These are phyloP conservation scores for Amphipoea oculea DNA, from an alignment of 2,888 invertebrate species.

Conservation along the genomic window DNA sequence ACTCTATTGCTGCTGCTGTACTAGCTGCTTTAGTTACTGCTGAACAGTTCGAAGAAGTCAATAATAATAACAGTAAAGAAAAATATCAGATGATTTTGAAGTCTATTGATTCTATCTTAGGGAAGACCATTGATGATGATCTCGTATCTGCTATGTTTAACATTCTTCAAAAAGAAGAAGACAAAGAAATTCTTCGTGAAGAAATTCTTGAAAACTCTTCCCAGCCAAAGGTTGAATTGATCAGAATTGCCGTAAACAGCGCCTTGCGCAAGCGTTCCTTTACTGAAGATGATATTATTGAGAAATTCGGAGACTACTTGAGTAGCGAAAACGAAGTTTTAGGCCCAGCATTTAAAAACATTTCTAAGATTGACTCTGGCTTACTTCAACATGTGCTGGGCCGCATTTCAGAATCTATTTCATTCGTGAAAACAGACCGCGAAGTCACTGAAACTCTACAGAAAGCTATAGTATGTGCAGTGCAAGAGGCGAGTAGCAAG, in stretches of 20 bases:
- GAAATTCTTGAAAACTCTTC: constrained; percentile 88
- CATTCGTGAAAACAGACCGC: constrained; percentile 91
- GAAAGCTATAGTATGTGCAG: constrained; percentile 92
- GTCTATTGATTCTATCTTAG: constrained; percentile 88
- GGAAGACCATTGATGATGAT: constrained; percentile 87
- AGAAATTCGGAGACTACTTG: constrained; percentile 92
- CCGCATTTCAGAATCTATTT: constrained; percentile 91
- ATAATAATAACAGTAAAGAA: constrained; percentile 87
- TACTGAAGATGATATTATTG: constrained; percentile 91
- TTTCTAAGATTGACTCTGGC: constrained; percentile 91
- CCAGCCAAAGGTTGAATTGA: constrained; percentile 91
- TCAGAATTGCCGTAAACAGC: constrained; percentile 90
- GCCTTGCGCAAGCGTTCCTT: constrained; percentile 85
- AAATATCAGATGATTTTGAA: constrained; percentile 88
- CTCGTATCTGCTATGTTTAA: constrained; percentile 87
- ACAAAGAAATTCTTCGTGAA: constrained; percentile 86
- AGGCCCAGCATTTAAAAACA: constrained; percentile 92
- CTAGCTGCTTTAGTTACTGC: constrained; percentile 88
- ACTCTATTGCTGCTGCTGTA: constrained; percentile 89
- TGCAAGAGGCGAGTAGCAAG: constrained; percentile 91
- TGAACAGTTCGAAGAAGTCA: constrained; percentile 88
- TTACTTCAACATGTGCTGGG: constrained; percentile 91
- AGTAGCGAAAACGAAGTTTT: constrained; percentile 91
- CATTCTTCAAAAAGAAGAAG: constrained; percentile 88
- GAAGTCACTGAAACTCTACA: constrained; percentile 92